Base-by-base conservation (phyloP, 2,888 invertebrate genomes). In the Aricia artaxerxes region DNA sequence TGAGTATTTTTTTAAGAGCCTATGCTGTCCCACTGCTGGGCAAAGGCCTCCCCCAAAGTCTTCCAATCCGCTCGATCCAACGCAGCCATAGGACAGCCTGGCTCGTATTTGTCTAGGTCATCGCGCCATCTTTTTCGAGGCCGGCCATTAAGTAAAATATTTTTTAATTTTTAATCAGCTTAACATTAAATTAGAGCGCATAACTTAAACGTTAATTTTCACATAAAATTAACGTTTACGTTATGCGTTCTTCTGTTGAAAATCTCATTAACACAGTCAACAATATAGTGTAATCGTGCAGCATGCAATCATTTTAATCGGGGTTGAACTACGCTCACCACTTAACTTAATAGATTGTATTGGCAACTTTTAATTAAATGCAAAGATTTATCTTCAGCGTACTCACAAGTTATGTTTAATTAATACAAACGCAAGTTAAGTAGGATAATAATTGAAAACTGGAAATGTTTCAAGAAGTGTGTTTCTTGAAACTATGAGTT, bases 301-400 rank as follows among this genome's bases (percentile, higher is more conserved):
- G 61, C 61, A 24, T 64, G 61, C 31, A 64, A 11, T 31, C 31
- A 64, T 64, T 64, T 64, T 64, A 64, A 11, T 64, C 3, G 9
- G 24, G 24, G 9, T 31, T 6, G 6, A 61, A 24, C 64, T 24
- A 24, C 6, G 31, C 69, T 38, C 35, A 5, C 35, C 35, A 69
- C 69, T 35, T 35, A 35, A 35, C 35, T 1, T 35, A 69, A 69
- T 69, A 69, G 35, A 16, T 16, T 69, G 6, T 69, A 69, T 69
- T 69, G 35, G 69, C 35, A 69, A 38, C 69, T 24, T 31, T 69
- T 69, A 69, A 69, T 69, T 38, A 69, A 69, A 69, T 38, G 35
- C 35, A 38, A 69, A 35, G 64, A 69, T 38, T 35, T 13, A 35
- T 38, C 35, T 16, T 69, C 5, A 69, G 11, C n/a, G 31, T 69